Percentiles rank a stretch among this genome's conserved stretches.
These are phyloP conservation scores for Myotis daubentonii DNA, from an alignment of 2,797 vertebrate genomes.

Conservation along the genomic window DNA sequence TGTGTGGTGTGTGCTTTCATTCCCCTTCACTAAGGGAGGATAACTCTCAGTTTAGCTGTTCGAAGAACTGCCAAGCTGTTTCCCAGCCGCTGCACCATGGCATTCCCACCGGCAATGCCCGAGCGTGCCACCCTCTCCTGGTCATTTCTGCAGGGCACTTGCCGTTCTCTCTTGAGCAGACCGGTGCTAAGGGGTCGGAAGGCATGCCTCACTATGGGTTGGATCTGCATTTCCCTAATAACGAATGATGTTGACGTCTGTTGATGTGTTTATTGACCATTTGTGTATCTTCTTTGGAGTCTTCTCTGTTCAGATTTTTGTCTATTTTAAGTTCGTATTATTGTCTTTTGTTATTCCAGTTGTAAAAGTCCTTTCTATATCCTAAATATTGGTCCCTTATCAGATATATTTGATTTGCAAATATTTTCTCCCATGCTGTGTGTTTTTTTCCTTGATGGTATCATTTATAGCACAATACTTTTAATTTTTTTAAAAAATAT, in stretches of 20 bases:
- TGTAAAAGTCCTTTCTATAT: neutral
- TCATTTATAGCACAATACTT: neutral
- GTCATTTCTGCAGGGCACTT: neutral
- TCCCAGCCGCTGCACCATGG: neutral
- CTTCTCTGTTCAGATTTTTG: neutral
- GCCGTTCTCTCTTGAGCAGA: neutral
- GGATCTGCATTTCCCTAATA: neutral
- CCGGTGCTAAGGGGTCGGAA: neutral
- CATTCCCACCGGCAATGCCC: neutral
- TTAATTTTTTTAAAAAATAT: no score
- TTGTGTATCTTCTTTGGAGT: neutral
- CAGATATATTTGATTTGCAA: neutral
- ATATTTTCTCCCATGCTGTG: neutral
- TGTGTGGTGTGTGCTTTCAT: neutral
- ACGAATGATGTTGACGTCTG: neutral
- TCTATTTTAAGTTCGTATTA: neutral
- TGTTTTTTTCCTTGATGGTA: neutral
- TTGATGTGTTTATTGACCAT: neutral
- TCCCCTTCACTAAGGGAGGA: neutral
- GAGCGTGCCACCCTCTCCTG: neutral
- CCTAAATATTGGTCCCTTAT: no score
- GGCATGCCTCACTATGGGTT: neutral
- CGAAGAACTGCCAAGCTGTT: neutral
- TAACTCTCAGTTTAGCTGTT: neutral
- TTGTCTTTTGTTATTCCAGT: neutral